phyloP scores from a whole-genome alignment of 2,113 vertebrate genomes.

The Dasyprocta punctata region DNA sequence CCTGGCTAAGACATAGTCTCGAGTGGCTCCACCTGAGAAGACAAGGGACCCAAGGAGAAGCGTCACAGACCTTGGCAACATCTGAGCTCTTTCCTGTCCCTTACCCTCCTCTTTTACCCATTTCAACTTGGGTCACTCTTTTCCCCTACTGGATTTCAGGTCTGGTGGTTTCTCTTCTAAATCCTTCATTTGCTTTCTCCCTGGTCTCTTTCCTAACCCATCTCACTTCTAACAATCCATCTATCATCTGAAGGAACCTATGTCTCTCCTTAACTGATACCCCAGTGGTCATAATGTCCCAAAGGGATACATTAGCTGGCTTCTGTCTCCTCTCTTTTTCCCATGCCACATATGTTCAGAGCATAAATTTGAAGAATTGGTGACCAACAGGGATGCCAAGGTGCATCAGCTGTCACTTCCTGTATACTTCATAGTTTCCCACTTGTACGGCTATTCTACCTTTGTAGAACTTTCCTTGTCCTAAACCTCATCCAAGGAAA shows the following conservation, averaged over 20 bases:
- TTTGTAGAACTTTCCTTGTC: background rate
- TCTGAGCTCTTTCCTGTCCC: too few relatives aligned
- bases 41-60: background rate
- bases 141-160: too few relatives aligned
- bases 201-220: background rate
- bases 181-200: background rate
- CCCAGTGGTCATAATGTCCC: background rate
- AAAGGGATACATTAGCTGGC: background rate
- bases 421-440: background rate
- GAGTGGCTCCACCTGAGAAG: constrained; percentile 52
- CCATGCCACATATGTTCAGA: background rate
- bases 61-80: background rate
- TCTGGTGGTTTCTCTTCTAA: background rate
- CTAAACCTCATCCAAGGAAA: background rate
- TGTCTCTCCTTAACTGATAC: background rate
- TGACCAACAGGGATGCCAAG: background rate
- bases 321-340: background rate
- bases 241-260: background rate
- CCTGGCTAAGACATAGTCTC: constrained; percentile 50
- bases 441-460: accelerated
- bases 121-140: too few relatives aligned
- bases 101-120: background rate
- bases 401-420: background rate
- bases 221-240: background rate
- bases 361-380: background rate